Evolutionary conservation across 2,888 invertebrate species (phyloP).

Genomic region (Nomada ruficornis): DNA sequence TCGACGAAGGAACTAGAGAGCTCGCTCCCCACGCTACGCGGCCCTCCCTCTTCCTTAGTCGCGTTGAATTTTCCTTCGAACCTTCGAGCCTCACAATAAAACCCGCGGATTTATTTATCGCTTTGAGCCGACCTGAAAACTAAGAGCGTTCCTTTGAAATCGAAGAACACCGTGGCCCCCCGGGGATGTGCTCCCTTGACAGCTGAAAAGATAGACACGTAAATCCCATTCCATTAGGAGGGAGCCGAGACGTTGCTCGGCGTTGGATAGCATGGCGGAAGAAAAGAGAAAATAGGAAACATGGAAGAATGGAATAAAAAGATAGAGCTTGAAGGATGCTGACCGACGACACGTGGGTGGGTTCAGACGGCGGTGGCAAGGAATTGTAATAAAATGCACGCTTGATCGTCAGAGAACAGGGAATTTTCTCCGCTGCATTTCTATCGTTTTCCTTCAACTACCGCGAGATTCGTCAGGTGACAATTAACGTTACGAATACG

Average conservation of each 20-base stretch:
- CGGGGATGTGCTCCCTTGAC: slow-evolving; percentile 62
- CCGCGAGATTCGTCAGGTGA: slow-evolving; percentile 23
- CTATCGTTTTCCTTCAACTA: not conserved
- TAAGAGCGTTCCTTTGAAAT: slow-evolving; percentile 57
- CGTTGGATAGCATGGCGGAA: not conserved
- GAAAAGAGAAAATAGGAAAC: not conserved
- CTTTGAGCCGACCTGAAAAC: slow-evolving; percentile 59
- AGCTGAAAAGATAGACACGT: slow-evolving; percentile 68
- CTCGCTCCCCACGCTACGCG: not conserved
- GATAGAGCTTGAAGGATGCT: slow-evolving; percentile 4
- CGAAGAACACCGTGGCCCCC: slow-evolving; percentile 57
- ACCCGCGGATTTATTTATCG: slow-evolving; percentile 66
- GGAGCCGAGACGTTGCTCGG: not conserved
- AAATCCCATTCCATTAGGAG: slow-evolving; percentile 69
- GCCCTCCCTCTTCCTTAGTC: not conserved
- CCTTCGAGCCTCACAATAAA: slow-evolving; percentile 49
- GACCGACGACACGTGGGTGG: not conserved
- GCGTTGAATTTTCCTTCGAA: slow-evolving; percentile 43
- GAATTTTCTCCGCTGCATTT: slow-evolving; percentile 12
- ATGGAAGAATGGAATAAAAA: not conserved
- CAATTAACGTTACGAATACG: slow-evolving; percentile 35
- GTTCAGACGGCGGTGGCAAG: not conserved
- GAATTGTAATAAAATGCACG: slow-evolving; percentile 35
- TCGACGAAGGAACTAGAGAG: slow-evolving; percentile 4
- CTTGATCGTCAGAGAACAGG: slow-evolving; percentile 12